These are phyloP conservation scores for Pogonomyrmex californicus DNA, from an alignment of 1,140 invertebrate species.

Conservation along the genomic window DNA sequence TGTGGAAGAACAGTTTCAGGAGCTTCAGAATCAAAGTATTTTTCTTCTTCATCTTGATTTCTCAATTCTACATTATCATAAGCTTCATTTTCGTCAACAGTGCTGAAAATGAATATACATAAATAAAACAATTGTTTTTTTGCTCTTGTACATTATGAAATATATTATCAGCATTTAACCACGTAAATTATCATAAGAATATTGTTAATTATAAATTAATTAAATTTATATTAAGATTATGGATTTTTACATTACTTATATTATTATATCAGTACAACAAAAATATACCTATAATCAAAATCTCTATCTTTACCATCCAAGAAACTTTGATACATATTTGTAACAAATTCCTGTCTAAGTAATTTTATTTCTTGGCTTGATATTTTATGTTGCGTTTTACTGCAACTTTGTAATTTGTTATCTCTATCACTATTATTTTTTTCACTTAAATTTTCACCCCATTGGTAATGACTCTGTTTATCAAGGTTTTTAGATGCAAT, in stretches of 20 bases:
- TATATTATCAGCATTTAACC: background rate
- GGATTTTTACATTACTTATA: background rate
- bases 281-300: conserved; percentile 92
- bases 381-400: conserved; percentile 60
- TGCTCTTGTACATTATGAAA: background rate
- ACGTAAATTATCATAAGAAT: background rate
- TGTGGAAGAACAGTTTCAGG: conserved; percentile 87
- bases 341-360: conserved; percentile 94
- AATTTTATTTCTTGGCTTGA: conserved; percentile 88
- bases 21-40: conserved; percentile 95
- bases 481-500: background rate
- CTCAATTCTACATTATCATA: conserved; percentile 92
- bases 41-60: conserved; percentile 94
- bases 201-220: background rate
- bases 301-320: conserved; percentile 93
- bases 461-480: conserved; percentile 43
- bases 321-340: conserved; percentile 96
- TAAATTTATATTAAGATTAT: conserved; percentile 26
- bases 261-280: conserved; percentile 19
- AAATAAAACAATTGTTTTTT: background rate
- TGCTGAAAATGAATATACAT: conserved; percentile 79
- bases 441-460: conserved; percentile 63
- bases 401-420: conserved; percentile 19
- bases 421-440: conserved; percentile 21
- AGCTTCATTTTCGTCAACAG: conserved; percentile 92